A percentile compares a stretch with the other conserved stretches of the same genome.
These are phyloP conservation scores for Platynereis dumerilii DNA, from an alignment of 2,888 invertebrate species.

Conservation along the genomic window DNA sequence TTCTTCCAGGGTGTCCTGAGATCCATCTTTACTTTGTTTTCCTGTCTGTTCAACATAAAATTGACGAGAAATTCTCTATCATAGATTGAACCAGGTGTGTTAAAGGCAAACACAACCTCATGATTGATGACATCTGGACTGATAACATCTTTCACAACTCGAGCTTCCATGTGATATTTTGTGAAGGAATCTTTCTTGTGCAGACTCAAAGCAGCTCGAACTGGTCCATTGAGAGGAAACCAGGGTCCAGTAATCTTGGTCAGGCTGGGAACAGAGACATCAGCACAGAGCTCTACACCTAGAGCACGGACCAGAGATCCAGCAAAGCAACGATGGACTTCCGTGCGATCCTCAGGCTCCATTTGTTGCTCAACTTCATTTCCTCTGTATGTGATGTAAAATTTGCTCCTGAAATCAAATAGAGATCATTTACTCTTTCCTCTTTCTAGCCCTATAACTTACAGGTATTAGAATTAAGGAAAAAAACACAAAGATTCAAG, in stretches of 20 bases:
- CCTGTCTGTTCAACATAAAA: slow-evolving; percentile 43
- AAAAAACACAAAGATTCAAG: too few relatives aligned
- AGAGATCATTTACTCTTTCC: too few relatives aligned
- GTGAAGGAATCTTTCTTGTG: slow-evolving; percentile 52
- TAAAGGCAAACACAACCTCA: not conserved
- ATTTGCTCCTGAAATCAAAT: slow-evolving; percentile 48
- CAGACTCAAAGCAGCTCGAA: slow-evolving; percentile 41
- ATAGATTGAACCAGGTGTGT: slow-evolving; percentile 79
- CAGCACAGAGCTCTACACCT: slow-evolving; percentile 84
- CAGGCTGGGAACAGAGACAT: slow-evolving; percentile 72
- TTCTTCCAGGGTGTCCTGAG: slow-evolving; percentile 39
- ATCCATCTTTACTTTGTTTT: slow-evolving; percentile 16
- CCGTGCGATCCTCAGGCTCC: slow-evolving; percentile 70
- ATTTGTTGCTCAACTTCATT: slow-evolving; percentile 74
- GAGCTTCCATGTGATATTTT: slow-evolving; percentile 53
- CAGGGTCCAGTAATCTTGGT: slow-evolving; percentile 65
- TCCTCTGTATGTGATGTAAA: slow-evolving; percentile 57
- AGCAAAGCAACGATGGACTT: slow-evolving; percentile 63
- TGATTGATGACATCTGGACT: not conserved
- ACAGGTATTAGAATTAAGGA: too few relatives aligned
- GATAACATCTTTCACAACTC: slow-evolving; percentile 36
- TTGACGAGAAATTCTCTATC: slow-evolving; percentile 68
- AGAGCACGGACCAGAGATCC: slow-evolving; percentile 73
- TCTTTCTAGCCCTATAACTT: too few relatives aligned
- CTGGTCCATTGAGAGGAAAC: slow-evolving; percentile 58